Evolutionary conservation across 2,888 invertebrate species (phyloP).

Genomic region (Villa cingulata): DNA sequence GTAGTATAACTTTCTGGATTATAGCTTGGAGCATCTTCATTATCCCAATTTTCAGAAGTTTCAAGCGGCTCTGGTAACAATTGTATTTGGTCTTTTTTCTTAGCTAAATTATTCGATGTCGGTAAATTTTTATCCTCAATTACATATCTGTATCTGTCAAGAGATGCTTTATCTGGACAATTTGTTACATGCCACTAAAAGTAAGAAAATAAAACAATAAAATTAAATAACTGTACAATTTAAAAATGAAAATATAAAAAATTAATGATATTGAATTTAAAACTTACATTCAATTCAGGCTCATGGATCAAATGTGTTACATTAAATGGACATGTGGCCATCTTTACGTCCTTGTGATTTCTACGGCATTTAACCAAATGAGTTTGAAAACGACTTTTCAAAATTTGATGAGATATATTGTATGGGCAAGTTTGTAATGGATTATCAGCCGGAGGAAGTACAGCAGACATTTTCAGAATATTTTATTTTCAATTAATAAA

Average conservation of each 20-base stretch:
- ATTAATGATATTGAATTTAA: neutral
- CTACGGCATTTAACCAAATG: constrained; percentile 42
- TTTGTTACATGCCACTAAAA: constrained; percentile 7
- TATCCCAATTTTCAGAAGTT: constrained; percentile 8
- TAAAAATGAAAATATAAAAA: too few relatives aligned
- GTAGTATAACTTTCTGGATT: constrained; percentile 3
- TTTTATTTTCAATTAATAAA: too few relatives aligned
- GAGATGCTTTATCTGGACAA: constrained; percentile 5
- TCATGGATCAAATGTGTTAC: constrained; percentile 37
- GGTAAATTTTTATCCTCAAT: neutral
- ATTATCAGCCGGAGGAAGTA: constrained; percentile 9
- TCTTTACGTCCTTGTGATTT: constrained; percentile 27
- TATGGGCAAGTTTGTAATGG: constrained; percentile 40
- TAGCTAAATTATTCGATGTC: too few relatives aligned
- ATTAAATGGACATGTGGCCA: constrained; percentile 39
- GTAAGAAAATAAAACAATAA: neutral
- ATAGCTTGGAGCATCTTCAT: constrained; percentile 4
- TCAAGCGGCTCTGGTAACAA: neutral
- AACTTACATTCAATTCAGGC: constrained; percentile 27
- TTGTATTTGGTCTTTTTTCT: neutral
- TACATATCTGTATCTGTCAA: constrained; percentile 6
- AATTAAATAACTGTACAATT: too few relatives aligned
- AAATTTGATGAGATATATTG: constrained; percentile 38
- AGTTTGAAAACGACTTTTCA: constrained; percentile 36
- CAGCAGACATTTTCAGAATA: too few relatives aligned